Base-by-base conservation (phyloP, 2,797 vertebrate species). In the Acanthornis magna region DNA sequence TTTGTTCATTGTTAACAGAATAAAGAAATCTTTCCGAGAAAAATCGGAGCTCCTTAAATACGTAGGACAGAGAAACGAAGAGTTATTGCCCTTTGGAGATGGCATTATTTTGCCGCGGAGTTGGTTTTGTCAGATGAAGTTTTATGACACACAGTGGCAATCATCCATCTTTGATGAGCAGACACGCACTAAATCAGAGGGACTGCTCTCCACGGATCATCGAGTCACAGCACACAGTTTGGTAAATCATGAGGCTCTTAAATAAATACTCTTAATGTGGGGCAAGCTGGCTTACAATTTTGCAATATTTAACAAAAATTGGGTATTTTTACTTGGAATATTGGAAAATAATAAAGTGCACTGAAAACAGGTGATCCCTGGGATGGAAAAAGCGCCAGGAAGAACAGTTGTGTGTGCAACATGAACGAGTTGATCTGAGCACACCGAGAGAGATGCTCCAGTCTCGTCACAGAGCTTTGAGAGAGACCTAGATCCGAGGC, bases 161-260 rank as follows among this genome's bases (percentile, higher is more conserved):
- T 91, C 92, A 96, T 93, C 84, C 93, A 93, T 96, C 95, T 97
- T 79, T 97, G 88, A 97, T 92, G 96, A 97, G 75, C 81, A 91
- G 91, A 89, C 80, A 76, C 14, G 14, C 86, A 91, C 38, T 95
- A 96, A 96, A 96, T 96, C 95, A 93, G 92, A 54, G 57, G 86
- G 73, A 77, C 86, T 81, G 92, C 91, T 92, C 92, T 94, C 95
- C 94, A 70, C 3, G 20, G 77, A 92, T 82, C 91, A 72, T n/a
- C 42, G 40, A 87, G 77, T 30, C 96, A 77, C 76, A 89, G 81
- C 89, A 45, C 60, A 36, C 38, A 27, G 62, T 61, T 58, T 68
- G 78, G 47, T 58, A 91, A 96, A 94, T 79, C 91, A 85, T 7
- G 21, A 62, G 61, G 15, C 57, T 85, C 73, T 79, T 85, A 82